Evolutionary conservation across 2,797 vertebrate species (phyloP).

Genomic region (Arrhamphus sclerolepis): DNA sequence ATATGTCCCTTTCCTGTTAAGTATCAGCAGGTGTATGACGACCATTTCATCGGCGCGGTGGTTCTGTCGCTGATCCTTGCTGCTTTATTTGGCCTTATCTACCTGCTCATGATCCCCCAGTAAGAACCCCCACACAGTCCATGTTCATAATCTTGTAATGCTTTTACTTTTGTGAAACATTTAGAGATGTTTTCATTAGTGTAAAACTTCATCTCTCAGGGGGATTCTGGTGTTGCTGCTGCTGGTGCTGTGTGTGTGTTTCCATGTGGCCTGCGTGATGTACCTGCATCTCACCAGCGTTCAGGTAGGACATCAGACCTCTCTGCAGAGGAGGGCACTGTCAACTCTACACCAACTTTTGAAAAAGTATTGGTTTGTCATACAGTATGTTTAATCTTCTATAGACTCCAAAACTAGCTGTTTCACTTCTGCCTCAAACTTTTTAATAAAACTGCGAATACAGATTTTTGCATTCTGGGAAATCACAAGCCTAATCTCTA

Average conservation of each 20-base stretch:
- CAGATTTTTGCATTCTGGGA: too few relatives aligned
- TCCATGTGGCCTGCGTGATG: conserved; percentile 95
- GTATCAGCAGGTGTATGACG: conserved; percentile 96
- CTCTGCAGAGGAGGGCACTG: background rate
- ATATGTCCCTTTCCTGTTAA: conserved; percentile 56
- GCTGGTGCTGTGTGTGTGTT: conserved; percentile 95
- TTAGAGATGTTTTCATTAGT: background rate
- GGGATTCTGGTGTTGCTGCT: conserved; percentile 90
- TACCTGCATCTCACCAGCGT: conserved; percentile 91
- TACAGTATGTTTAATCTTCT: too few relatives aligned
- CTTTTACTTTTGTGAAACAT: background rate
- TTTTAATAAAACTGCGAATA: too few relatives aligned
- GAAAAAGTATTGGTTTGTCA: too few relatives aligned
- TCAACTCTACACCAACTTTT: background rate
- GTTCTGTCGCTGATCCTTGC: conserved; percentile 92
- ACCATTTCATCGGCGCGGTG: conserved; percentile 94
- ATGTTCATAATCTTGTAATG: too few relatives aligned
- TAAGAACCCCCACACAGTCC: conserved; percentile 77
- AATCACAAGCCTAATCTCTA: too few relatives aligned
- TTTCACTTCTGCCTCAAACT: too few relatives aligned
- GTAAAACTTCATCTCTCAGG: conserved; percentile 70
- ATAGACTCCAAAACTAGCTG: too few relatives aligned
- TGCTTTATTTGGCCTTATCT: conserved; percentile 94
- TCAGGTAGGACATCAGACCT: conserved; percentile 81
- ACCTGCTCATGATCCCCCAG: conserved; percentile 97